Base-by-base conservation (phyloP, 2,113 vertebrate genomes). In the Donacobius atricapilla region DNA sequence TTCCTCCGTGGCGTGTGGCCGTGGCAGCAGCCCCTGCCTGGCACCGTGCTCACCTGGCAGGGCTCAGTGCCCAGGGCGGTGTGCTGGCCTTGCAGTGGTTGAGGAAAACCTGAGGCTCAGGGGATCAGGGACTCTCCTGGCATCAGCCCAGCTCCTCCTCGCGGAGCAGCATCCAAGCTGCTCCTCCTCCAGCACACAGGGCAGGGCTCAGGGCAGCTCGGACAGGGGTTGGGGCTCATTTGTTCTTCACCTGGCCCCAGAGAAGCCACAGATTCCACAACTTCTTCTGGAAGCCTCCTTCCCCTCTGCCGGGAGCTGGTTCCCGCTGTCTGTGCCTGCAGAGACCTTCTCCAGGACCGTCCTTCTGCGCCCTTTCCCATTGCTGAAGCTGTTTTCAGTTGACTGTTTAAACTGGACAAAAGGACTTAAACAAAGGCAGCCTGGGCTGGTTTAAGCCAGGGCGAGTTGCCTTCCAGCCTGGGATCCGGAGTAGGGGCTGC, bases 381-480 rank as follows among this genome's bases (percentile, higher is more conserved):
- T 15, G 35, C 45, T 60, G 1, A 25, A 40, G 31, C 10, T 1
- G 0, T 11, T 90, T 48, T 21, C n/a, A 30, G 1, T 0, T 8
- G 40, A 5, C 40, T 27, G 48, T 81, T 87, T 25, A 35, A 66
- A 84, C 25, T 30, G 7, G 58, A 4, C 27, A 33, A 7, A 33
- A 79, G 33, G 56, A 14, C 39, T 73, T 16, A 10, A 66, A 66
- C 23, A 7, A 11, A 57, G 40, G 24, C 33, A 11, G 3, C 3
- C 15, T 16, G 58, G 66, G 69, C 69, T 31, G 60, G 27, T 15
- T 1, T 2, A 9, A 56, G 18, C 20, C 14, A 2, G 65, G 31
- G 1, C 1, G 4, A 45, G 47, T 8, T 37, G 33, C 28, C 30
- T 21, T 9, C 31, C 60, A 76, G 22, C 45, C 37, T 23, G 65